Base-by-base conservation (phyloP, 2,888 invertebrate species). In the Apoda limacodes region DNA sequence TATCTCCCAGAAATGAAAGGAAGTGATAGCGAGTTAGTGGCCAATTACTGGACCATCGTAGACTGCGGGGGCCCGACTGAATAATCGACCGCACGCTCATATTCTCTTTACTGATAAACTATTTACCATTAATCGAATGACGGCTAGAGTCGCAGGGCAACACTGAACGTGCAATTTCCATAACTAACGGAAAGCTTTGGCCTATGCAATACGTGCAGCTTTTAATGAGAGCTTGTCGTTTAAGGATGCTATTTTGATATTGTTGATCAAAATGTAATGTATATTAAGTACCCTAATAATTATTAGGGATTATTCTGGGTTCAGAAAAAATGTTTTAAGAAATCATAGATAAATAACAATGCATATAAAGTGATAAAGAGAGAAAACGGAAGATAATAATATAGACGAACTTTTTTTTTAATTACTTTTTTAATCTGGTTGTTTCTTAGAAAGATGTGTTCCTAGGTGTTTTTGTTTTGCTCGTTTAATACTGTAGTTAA, bases 1-100 rank as follows among this genome's bases (percentile, higher is more conserved):
- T 75, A 72, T 74, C 71, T 56, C 52, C n/a, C 55, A 53, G 60
- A 67, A 68, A 75, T 78, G 70, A 74, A 74, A 75, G 74, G 70
- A 66, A 52, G 63, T 60, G 69, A 71, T 75, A 72, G 60, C 65
- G 62, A 64, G 67, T 69, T 67, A 66, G 63, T 65, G 66, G 62
- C 65, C 74, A 74, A 74, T 75, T 75, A 75, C 64, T 52, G 60
- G 48, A 48, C 50, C 49, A 46, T 55, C 59, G 57, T 53, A 63
- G 61, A 62, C 69, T 52, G 58, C 59, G 54, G 57, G 62, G 61
- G 58, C 56, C 58, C 60, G 57, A 61, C 59, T 71, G 70, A 72
- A 72, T 74, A 72, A 72, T 65, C 61, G 56, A 66, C 64, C 62
- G 64, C 70, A 62, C 60, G 70, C 72, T 71, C 72, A 70, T 55